Evolutionary conservation across 1,140 invertebrate genomes (phyloP).

Genomic region (Meloidogyne floridensis): DNA sequence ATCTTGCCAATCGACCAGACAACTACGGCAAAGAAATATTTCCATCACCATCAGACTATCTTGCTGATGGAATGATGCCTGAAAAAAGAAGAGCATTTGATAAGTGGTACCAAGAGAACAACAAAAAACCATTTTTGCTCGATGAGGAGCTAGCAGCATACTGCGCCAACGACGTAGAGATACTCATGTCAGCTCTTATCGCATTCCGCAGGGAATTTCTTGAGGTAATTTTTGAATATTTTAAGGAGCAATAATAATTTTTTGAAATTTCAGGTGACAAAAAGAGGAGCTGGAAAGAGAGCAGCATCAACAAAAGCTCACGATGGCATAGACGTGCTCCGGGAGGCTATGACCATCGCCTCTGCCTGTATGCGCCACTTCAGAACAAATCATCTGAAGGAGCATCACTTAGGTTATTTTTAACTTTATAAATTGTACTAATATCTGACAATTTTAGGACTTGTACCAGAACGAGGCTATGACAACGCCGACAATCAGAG

Average conservation of each 20-base stretch:
- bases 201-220: slow-evolving; percentile 13
- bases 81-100: neutral
- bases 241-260: neutral
- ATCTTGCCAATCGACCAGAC: neutral
- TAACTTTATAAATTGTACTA: too few species aligned
- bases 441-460: too few species aligned
- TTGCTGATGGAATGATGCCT: neutral
- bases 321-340: neutral
- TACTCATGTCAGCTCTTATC: slow-evolving; percentile 10
- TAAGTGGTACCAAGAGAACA: neutral
- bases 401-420: neutral
- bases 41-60: neutral
- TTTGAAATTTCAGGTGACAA: neutral
- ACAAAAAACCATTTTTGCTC: neutral
- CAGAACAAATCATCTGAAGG: neutral
- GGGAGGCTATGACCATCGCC: slow-evolving; percentile 18
- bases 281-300: neutral
- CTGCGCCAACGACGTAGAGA: neutral
- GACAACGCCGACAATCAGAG: slow-evolving; percentile 13
- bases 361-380: slow-evolving; percentile 18
- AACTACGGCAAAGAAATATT: neutral
- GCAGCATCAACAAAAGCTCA: neutral
- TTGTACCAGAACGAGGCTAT: slow-evolving; percentile 9
- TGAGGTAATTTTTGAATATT: neutral
- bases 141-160: slow-evolving; percentile 1